phyloP scores from a whole-genome alignment of 2,113 vertebrate genomes.

The Cephalopholis sonnerati region DNA sequence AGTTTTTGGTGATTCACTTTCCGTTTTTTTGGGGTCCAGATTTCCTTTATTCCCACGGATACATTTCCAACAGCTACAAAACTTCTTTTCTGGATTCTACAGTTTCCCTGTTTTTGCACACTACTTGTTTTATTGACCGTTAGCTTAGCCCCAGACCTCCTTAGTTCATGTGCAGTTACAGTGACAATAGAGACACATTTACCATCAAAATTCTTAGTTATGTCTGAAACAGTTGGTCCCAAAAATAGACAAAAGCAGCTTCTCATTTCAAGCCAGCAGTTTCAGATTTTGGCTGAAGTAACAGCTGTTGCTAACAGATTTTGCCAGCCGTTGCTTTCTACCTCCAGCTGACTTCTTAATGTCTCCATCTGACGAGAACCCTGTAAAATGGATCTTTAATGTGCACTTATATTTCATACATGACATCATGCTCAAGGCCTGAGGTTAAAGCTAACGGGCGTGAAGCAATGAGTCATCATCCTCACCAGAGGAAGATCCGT shows the following conservation, averaged over 20 bases:
- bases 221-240: not conserved
- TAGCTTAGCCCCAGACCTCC: not conserved
- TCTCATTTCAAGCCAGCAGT: not conserved
- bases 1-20: slow-evolving; percentile 15
- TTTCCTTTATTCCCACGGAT: not conserved
- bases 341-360: not conserved
- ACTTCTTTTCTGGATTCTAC: not conserved
- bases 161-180: not conserved
- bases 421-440: not conserved
- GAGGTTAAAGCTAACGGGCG: too few species aligned
- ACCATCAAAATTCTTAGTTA: not conserved
- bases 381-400: not conserved
- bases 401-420: not conserved
- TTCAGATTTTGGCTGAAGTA: too few species aligned
- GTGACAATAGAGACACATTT: not conserved
- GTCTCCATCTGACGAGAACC: not conserved
- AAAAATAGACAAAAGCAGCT: not conserved
- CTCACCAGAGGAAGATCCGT: not conserved
- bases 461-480: too few species aligned
- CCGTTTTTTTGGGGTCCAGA: not conserved
- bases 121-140: not conserved
- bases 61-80: not conserved
- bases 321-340: not conserved
- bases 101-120: not conserved
- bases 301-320: not conserved